Evolutionary conservation across 2,888 invertebrate genomes (phyloP), one percentile per base, ranked within the genome.

Genomic region (Meiosimyza decipiens): DNA sequence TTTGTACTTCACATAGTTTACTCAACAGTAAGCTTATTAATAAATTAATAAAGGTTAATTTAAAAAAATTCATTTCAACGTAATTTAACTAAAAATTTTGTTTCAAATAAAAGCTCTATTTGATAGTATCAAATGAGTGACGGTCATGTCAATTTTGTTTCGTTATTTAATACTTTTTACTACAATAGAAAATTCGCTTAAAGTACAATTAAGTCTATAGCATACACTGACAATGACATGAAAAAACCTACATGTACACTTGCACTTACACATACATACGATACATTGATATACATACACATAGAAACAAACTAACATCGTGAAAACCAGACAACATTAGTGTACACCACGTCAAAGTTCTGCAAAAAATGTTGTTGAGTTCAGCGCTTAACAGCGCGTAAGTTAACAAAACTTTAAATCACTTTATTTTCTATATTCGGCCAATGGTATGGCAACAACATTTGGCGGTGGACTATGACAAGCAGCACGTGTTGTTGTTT

Each of bases 381-480:
- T 47, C 50, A 62, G 55, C 40, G 55, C 6, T n/a, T 40, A 9
- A 22, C 40, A 55, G 47, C 40, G 12, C 18, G 47, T 15, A 54
- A 15, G 16, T 6, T 11, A 54, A 40, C 40, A 47, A 40, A 16
- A 49, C 63, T 55, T 13, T 47, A 69, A 57, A 72, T 71, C 75
- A 28, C 60, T 40, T 71, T 79, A 84, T 75, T 83, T 84, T 71
- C 85, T 82, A 75, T 84, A 84, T 78, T 84, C 85, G 72, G 81
- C 81, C 79, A 83, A 65, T 5, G 82, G 78, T 72, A 82, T 73
- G 49, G 77, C 73, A 47, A 77, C 71, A 33, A 74, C 67, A 51
- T 51, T 33, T 22, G 73, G 79, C 71, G 84, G 84, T 16, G 84
- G 84, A 73, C 82, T 84, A 73, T 84, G 84, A 71, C 82, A 83